Conservation (phyloP, 2,888 invertebrate species). For the Ormyrus pomaceus region DNA sequence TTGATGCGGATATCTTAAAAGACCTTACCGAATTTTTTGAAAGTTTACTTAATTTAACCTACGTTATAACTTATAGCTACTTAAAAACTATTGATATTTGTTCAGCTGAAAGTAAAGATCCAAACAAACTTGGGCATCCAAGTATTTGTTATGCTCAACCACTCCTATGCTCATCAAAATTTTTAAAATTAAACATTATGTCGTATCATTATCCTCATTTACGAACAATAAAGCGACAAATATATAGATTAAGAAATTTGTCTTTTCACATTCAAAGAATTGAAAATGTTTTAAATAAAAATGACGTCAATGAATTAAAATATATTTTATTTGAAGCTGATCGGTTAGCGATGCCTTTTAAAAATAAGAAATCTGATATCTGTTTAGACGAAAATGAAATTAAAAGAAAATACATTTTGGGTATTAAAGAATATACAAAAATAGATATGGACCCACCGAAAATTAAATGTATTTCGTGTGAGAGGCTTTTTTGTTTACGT, state of each 20-base stretch:
- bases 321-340: slow-evolving; percentile 3
- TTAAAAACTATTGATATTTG: slow-evolving; percentile 18
- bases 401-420: not conserved
- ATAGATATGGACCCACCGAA: slow-evolving; percentile 18
- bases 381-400: slow-evolving; percentile 14
- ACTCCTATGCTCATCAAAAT: not conserved
- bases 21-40: too few species aligned
- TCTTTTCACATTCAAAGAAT: not conserved
- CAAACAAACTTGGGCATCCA: slow-evolving; percentile 14
- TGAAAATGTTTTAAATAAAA: not conserved
- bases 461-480: slow-evolving; percentile 9
- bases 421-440: slow-evolving; percentile 20
- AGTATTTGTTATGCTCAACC: slow-evolving; percentile 18
- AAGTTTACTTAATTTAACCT: too few species aligned
- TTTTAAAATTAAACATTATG: slow-evolving; percentile 21
- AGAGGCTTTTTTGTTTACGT: not conserved
- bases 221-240: slow-evolving; percentile 15
- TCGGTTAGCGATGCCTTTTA: not conserved
- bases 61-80: too few species aligned
- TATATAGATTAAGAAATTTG: not conserved
- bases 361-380: not conserved
- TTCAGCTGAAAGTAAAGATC: not conserved
- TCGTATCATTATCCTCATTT: not conserved
- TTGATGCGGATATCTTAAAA: slow-evolving; percentile 26
- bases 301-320: not conserved